These are phyloP conservation scores for Acanthoscelides obtectus DNA, from an alignment of 2,888 invertebrate genomes.

Conservation along the genomic window DNA sequence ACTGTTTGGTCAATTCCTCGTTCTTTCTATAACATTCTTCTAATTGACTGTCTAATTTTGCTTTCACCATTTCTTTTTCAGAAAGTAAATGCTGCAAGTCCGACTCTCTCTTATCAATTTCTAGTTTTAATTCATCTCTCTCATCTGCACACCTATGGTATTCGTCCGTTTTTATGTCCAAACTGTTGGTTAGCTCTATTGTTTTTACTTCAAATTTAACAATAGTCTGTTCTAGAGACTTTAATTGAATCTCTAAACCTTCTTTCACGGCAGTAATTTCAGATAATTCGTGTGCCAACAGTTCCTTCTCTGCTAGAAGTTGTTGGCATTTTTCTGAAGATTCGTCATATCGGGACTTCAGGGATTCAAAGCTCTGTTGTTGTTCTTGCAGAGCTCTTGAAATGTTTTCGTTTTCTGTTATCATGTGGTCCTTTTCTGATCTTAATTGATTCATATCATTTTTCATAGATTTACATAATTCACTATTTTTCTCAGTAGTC, in stretches of 20 bases:
- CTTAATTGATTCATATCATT: neutral
- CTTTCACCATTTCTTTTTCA: neutral
- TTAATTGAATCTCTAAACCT: neutral
- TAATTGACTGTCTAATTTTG: neutral
- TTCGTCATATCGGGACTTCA: neutral
- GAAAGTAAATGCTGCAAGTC: neutral
- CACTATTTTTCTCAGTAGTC: neutral
- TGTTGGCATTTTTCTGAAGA: neutral
- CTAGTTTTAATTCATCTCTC: neutral
- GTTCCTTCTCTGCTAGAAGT: neutral
- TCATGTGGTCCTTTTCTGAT: neutral
- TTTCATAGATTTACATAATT: neutral
- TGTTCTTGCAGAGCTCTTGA: neutral
- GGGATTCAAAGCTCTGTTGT: neutral
- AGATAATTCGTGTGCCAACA: neutral
- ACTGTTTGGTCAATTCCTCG: neutral
- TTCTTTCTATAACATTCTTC: neutral
- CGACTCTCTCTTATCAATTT: neutral
- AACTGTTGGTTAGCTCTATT: neutral
- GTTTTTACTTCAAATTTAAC: neutral
- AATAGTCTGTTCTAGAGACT: neutral
- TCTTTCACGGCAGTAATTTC: neutral
- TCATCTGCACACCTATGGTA: neutral
- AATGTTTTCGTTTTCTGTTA: neutral
- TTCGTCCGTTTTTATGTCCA: neutral